Percentiles rank a stretch among this genome's conserved stretches.
Evolutionary conservation across 2,888 invertebrate genomes (phyloP).

Genomic region (Drosophila mimica): DNA sequence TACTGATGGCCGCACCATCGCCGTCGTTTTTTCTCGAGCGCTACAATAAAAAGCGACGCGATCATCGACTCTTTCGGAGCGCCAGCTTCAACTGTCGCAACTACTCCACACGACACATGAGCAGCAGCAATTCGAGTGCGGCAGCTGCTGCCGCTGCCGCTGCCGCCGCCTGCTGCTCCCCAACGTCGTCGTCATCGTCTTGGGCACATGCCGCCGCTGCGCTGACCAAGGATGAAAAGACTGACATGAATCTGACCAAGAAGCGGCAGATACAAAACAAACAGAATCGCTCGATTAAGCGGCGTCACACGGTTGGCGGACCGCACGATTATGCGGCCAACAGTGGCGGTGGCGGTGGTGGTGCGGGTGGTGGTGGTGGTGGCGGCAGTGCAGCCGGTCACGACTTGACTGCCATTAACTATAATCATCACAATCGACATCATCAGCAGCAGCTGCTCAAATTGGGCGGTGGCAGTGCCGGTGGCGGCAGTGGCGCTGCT

Average conservation of each 20-base stretch:
- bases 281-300: slow-evolving; percentile 89
- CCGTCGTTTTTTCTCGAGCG: slow-evolving; percentile 84
- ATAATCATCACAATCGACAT: slow-evolving; percentile 73
- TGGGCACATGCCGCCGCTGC: slow-evolving; percentile 78
- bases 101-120: slow-evolving; percentile 84
- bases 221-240: slow-evolving; percentile 90
- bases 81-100: slow-evolving; percentile 85
- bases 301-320: slow-evolving; percentile 96
- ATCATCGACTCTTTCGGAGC: slow-evolving; percentile 84
- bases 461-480: slow-evolving; percentile 40
- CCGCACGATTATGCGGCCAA: slow-evolving; percentile 90
- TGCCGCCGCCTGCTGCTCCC: slow-evolving; percentile 75
- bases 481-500: slow-evolving; percentile 44
- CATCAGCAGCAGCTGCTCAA: slow-evolving; percentile 72
- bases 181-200: slow-evolving; percentile 66
- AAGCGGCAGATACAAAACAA: slow-evolving; percentile 87
- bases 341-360: slow-evolving; percentile 14
- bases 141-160: slow-evolving; percentile 77
- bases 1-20: slow-evolving; percentile 79
- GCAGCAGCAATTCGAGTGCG: slow-evolving; percentile 67
- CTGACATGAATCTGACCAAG: slow-evolving; percentile 92
- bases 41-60: slow-evolving; percentile 84
- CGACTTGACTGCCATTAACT: slow-evolving; percentile 69
- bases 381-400: slow-evolving; percentile 34
- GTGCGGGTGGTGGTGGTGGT: slow-evolving; percentile 11